Evolutionary conservation across 2,888 invertebrate species (phyloP).

Genomic region (Prenolepis imparis): DNA sequence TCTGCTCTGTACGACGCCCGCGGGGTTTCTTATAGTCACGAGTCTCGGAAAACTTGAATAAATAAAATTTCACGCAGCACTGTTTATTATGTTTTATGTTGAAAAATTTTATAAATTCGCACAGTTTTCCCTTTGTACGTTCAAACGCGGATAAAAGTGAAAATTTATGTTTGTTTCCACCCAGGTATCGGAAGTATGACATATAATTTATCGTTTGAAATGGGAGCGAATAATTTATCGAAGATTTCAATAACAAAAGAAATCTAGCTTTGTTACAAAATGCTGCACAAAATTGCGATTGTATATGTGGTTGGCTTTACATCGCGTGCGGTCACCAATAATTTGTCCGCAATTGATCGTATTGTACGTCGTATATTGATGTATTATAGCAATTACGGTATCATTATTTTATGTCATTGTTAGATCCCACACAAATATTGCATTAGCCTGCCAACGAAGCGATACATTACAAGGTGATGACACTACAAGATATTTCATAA

Average conservation of each 20-base stretch:
- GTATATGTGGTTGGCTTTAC: background rate
- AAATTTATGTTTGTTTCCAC: background rate
- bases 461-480: background rate
- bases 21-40: background rate
- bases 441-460: background rate
- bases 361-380: background rate
- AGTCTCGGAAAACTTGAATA: conserved; percentile 2
- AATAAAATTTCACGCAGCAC: background rate
- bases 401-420: conserved; percentile 12
- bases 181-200: background rate
- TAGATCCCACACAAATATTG: background rate
- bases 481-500: background rate
- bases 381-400: background rate
- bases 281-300: background rate
- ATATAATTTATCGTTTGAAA: background rate
- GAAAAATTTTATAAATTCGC: conserved; percentile 11
- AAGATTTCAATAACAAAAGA: background rate
- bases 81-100: background rate
- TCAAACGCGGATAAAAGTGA: background rate
- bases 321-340: background rate
- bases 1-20: background rate
- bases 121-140: background rate
- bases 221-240: background rate
- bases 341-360: conserved; percentile 11
- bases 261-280: background rate